Evolutionary conservation across 2,888 invertebrate species (phyloP).

Genomic region (Pseudoips prasinana): DNA sequence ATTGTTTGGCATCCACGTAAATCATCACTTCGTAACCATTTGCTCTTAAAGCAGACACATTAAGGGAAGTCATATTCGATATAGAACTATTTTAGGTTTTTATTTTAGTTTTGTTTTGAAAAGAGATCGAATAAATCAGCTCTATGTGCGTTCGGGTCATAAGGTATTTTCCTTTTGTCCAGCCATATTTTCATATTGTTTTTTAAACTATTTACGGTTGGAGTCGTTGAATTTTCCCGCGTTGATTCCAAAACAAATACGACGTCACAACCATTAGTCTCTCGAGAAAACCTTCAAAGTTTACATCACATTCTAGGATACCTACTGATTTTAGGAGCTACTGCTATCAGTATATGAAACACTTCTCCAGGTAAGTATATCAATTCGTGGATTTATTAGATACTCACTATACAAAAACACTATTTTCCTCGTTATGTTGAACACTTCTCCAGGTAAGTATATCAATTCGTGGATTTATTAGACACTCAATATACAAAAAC

Average conservation of each 20-base stretch:
- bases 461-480: no score
- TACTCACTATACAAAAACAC: conserved; percentile 12
- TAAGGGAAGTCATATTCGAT: no score
- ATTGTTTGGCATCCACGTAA: no score
- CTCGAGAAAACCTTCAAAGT: background rate
- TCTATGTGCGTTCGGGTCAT: background rate
- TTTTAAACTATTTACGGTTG: background rate
- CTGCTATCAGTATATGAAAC: background rate
- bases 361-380: no score
- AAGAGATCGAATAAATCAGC: background rate
- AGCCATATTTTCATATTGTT: background rate
- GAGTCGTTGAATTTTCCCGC: background rate
- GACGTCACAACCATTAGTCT: background rate
- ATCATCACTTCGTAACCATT: background rate
- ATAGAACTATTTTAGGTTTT: background rate
- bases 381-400: no score
- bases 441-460: no score
- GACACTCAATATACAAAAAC: conserved; percentile 13
- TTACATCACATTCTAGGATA: background rate
- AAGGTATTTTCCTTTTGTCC: background rate
- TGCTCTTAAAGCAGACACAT: background rate
- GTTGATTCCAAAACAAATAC: background rate
- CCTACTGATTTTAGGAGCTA: background rate
- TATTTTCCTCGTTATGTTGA: no score
- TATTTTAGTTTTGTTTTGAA: background rate